phyloP scores from a whole-genome alignment of 1,140 invertebrate species.

The Drosophila kepulauana region DNA sequence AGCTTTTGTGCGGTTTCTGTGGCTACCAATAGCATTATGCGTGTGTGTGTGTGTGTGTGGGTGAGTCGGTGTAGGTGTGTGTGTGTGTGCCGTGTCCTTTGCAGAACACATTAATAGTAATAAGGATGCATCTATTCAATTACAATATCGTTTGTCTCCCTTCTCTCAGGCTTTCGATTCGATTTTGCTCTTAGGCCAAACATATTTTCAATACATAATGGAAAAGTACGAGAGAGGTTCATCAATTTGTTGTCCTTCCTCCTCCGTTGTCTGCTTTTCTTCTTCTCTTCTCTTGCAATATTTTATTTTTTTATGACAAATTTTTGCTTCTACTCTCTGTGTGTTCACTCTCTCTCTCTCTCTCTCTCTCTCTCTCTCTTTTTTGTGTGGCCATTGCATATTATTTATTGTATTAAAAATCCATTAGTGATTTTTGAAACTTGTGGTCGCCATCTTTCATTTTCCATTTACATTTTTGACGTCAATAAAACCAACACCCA shows the following conservation, averaged over 20 bases:
- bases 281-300: constrained; percentile 61
- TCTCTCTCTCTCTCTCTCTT: too few relatives aligned
- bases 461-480: constrained; percentile 75
- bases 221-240: constrained; percentile 10
- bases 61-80: constrained; percentile 12
- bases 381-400: constrained; percentile 35
- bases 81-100: constrained; percentile 30
- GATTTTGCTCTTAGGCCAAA: constrained; percentile 32
- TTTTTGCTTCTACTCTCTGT: background rate
- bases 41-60: constrained; percentile 13
- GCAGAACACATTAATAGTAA: constrained; percentile 66
- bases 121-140: constrained; percentile 79
- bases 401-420: constrained; percentile 83
- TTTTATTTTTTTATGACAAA: background rate
- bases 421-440: constrained; percentile 82
- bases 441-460: constrained; percentile 72
- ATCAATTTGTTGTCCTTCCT: background rate
- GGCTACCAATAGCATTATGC: constrained; percentile 67
- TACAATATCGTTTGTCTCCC: constrained; percentile 57
- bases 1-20: constrained; percentile 71
- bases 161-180: background rate
- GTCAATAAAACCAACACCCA: constrained; percentile 42
- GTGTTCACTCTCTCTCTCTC: too few relatives aligned
- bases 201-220: constrained; percentile 4
- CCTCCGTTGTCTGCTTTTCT: constrained; percentile 18